phyloP scores from a whole-genome alignment of 2,888 invertebrate genomes.

The Agrotis puta region DNA sequence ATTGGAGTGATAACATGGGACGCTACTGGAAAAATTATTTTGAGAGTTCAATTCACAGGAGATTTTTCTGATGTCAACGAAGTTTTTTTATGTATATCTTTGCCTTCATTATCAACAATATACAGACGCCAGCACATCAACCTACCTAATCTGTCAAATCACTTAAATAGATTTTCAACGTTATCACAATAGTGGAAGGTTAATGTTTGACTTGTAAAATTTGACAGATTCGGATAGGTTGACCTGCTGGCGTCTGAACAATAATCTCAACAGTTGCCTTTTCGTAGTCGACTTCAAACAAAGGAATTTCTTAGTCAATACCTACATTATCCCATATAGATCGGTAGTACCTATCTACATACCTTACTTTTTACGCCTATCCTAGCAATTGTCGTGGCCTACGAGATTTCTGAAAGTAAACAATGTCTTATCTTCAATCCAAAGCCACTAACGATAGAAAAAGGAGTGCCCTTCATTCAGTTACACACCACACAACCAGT shows the following conservation, averaged over 20 bases:
- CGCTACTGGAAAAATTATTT: slow-evolving; percentile 49
- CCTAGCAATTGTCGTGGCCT: background rate
- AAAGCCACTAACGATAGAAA: background rate
- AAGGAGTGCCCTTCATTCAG: slow-evolving; percentile 9
- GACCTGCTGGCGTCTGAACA: too few relatives aligned
- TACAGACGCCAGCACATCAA: too few relatives aligned
- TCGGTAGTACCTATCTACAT: too few relatives aligned
- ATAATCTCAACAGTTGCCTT: background rate
- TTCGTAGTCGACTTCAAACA: background rate
- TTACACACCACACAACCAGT: background rate
- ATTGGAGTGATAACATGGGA: slow-evolving; percentile 64
- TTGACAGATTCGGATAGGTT: too few relatives aligned
- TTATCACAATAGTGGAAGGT: too few relatives aligned
- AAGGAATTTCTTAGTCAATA: background rate
- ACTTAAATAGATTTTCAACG: too few relatives aligned
- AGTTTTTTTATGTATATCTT: background rate
- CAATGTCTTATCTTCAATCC: background rate
- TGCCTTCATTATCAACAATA: background rate
- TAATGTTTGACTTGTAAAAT: too few relatives aligned
- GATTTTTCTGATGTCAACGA: too few relatives aligned
- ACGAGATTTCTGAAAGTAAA: background rate
- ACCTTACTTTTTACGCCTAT: background rate
- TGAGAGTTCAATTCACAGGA: slow-evolving; percentile 29
- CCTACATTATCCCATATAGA: background rate
- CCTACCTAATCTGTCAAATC: too few relatives aligned